Evolutionary conservation across 2,888 invertebrate species (phyloP).

Genomic region (Abrostola tripartita): DNA sequence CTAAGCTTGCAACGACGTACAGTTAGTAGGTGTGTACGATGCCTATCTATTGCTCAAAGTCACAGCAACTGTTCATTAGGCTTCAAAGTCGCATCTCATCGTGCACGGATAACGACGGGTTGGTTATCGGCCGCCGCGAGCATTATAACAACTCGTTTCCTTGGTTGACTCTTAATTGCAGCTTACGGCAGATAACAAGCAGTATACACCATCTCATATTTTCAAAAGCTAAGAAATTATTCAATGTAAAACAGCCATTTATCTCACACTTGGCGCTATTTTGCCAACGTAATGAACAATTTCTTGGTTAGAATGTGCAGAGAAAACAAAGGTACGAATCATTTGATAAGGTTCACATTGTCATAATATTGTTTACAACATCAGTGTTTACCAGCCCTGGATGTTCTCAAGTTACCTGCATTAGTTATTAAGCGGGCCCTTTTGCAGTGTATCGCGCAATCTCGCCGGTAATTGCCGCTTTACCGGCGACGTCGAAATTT

Average conservation of each 20-base stretch:
- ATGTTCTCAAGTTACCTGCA: conserved; percentile 47
- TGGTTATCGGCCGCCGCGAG: conserved; percentile 39
- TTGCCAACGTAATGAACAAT: background rate
- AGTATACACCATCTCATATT: conserved; percentile 38
- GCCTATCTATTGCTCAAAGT: conserved; percentile 38
- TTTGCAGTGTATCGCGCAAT: conserved; percentile 63
- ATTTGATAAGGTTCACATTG: background rate
- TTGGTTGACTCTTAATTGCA: conserved; percentile 52
- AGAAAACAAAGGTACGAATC: background rate
- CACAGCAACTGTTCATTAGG: conserved; percentile 41
- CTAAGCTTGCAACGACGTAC: conserved; percentile 6
- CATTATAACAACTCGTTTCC: conserved; percentile 52
- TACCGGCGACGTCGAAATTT: conserved; percentile 66
- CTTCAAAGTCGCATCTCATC: conserved; percentile 52
- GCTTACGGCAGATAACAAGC: conserved; percentile 49
- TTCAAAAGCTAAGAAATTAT: conserved; percentile 37
- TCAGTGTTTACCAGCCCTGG: conserved; percentile 40
- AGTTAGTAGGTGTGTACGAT: conserved; percentile 27
- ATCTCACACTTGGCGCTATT: background rate
- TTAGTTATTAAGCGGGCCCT: conserved; percentile 58
- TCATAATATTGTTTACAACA: conserved; percentile 23
- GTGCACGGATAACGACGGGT: conserved; percentile 51
- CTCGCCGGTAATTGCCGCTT: conserved; percentile 65
- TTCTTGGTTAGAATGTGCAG: background rate
- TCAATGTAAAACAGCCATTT: background rate